phyloP scores from a whole-genome alignment of 2,888 invertebrate species.

The Clistopyga incitator region DNA sequence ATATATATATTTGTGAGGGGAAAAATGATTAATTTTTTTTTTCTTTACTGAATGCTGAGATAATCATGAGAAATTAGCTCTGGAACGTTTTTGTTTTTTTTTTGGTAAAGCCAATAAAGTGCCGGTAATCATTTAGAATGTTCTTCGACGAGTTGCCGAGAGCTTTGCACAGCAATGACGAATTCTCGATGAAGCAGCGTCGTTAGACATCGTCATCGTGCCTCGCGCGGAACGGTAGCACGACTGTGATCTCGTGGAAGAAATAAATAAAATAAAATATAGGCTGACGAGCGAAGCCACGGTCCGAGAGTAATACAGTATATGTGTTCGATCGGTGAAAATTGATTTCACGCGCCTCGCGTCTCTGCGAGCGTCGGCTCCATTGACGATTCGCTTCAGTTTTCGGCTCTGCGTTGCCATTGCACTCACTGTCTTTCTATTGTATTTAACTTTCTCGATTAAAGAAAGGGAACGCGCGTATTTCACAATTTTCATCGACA shows the following conservation, averaged over 20 bases:
- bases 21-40: slow-evolving; percentile 26
- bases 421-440: slow-evolving; percentile 39
- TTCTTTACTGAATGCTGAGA: background rate
- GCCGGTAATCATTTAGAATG: background rate
- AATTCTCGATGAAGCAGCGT: background rate
- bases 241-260: slow-evolving; percentile 2
- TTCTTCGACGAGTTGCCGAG: background rate
- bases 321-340: slow-evolving; percentile 60
- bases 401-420: slow-evolving; percentile 34
- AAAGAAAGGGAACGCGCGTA: background rate
- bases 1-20: no score
- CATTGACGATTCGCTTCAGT: slow-evolving; percentile 63
- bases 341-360: slow-evolving; percentile 64
- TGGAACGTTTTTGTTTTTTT: background rate
- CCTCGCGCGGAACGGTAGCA: slow-evolving; percentile 8
- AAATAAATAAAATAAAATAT: background rate
- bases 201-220: slow-evolving; percentile 17
- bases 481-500: background rate
- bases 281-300: background rate
- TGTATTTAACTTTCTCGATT: slow-evolving; percentile 25
- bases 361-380: slow-evolving; percentile 50
- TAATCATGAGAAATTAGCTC: background rate
- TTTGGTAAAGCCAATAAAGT: no score
- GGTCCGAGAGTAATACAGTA: slow-evolving; percentile 10
- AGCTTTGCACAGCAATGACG: slow-evolving; percentile 1